Evolutionary conservation across 1,140 invertebrate genomes (phyloP).

Genomic region (Dufourea novaeangliae): DNA sequence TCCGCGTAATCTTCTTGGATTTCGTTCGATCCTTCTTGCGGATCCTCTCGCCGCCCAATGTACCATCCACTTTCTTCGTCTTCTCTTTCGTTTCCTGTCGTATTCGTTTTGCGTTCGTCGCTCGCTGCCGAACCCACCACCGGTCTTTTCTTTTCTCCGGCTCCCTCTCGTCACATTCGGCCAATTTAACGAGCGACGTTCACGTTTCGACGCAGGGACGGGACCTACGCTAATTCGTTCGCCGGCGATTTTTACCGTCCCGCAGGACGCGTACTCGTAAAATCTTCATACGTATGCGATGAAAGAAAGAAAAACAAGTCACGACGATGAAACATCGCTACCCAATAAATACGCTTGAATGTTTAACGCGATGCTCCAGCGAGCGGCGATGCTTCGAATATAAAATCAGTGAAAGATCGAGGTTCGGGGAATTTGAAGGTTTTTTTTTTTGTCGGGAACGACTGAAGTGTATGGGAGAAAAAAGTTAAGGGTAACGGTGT

Average conservation of each 20-base stretch:
- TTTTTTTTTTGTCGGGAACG: too few relatives aligned
- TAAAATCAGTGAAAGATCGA: too few relatives aligned
- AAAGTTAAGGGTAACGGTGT: too few relatives aligned
- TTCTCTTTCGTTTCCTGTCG: constrained; percentile 29
- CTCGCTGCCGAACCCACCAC: constrained; percentile 25
- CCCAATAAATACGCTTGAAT: not conserved
- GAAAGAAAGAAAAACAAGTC: too few relatives aligned
- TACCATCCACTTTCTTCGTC: constrained; percentile 26
- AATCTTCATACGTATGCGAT: not conserved
- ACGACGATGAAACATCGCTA: not conserved
- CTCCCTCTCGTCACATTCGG: constrained; percentile 36
- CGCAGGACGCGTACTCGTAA: constrained; percentile 39
- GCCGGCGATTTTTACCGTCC: constrained; percentile 44
- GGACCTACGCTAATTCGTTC: constrained; percentile 48
- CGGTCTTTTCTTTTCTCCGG: constrained; percentile 31
- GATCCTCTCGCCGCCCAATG: not conserved
- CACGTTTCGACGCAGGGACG: constrained; percentile 31
- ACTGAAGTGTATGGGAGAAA: too few relatives aligned
- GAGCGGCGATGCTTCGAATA: not conserved
- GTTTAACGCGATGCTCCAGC: not conserved
- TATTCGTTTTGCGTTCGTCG: constrained; percentile 36
- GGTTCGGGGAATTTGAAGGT: too few relatives aligned
- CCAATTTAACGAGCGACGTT: constrained; percentile 41
- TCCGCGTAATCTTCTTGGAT: constrained; percentile 3
- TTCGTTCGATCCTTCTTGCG: constrained; percentile 14